Percentiles rank a stretch among this genome's conserved stretches.
These are phyloP conservation scores for Peromyscus nudipes DNA, from an alignment of 2,797 vertebrate genomes.

Conservation along the genomic window DNA sequence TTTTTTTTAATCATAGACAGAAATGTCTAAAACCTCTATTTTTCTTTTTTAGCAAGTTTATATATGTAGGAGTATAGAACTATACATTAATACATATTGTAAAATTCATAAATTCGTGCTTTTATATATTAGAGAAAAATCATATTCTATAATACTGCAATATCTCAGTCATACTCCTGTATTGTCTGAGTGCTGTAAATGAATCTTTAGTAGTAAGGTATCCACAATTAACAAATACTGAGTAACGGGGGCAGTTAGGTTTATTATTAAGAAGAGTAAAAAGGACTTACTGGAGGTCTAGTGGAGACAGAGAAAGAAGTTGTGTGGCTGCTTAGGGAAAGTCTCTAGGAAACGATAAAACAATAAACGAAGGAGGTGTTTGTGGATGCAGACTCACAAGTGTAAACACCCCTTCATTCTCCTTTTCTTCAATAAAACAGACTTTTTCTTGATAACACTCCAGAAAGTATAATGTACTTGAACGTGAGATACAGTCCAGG, in stretches of 20 bases:
- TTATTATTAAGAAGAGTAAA: not conserved
- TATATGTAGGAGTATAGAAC: not conserved
- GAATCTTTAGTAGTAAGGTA: not conserved
- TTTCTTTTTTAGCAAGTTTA: not conserved
- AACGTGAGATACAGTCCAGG: not conserved
- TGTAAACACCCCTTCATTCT: not conserved
- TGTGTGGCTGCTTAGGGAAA: not conserved
- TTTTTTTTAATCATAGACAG: not conserved
- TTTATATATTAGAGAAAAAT: not conserved
- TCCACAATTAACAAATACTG: not conserved
- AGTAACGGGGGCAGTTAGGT: not conserved
- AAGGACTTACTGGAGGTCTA: not conserved
- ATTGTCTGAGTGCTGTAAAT: not conserved
- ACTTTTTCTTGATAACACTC: not conserved
- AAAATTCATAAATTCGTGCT: not conserved
- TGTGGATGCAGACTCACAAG: not conserved
- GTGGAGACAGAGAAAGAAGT: not conserved
- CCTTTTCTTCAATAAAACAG: not conserved
- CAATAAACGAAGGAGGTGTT: not conserved
- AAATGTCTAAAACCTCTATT: not conserved
- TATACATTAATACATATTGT: not conserved
- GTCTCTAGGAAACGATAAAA: not conserved
- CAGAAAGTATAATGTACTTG: slow-evolving; percentile 25
- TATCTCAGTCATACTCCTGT: not conserved
- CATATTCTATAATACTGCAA: not conserved